Conservation (phyloP, 2,888 invertebrate genomes). For the Hoplodrina blanda region DNA sequence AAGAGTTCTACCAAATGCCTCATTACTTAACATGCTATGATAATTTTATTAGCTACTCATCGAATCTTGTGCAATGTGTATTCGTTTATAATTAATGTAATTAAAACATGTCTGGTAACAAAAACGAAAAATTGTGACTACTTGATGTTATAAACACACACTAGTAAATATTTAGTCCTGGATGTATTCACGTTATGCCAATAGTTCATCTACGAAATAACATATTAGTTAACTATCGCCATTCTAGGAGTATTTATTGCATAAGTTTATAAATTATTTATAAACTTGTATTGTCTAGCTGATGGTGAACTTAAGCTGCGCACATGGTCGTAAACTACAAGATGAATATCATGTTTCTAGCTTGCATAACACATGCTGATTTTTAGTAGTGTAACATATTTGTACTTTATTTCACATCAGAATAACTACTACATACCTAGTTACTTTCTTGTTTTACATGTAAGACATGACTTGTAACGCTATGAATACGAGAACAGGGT, state of each 20-base stretch:
- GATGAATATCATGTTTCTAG: neutral
- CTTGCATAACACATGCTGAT: neutral
- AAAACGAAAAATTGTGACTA: neutral
- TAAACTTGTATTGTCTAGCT: constrained; percentile 39
- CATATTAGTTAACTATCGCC: constrained; percentile 38
- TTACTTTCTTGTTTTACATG: neutral
- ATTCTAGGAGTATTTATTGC: constrained; percentile 47
- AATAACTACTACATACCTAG: neutral
- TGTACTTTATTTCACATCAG: too few species aligned
- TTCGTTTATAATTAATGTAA: neutral
- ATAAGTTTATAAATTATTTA: constrained; percentile 50
- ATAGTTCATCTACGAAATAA: constrained; percentile 42
- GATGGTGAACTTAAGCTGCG: constrained; percentile 18
- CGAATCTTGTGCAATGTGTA: constrained; percentile 1
- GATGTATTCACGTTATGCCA: constrained; percentile 35
- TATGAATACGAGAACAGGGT: neutral
- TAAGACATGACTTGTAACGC: neutral
- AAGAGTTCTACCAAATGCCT: constrained; percentile 33
- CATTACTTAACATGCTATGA: constrained; percentile 47
- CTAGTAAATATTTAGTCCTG: constrained; percentile 5
- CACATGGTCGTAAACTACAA: constrained; percentile 13
- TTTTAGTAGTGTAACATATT: too few species aligned
- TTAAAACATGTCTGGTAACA: neutral
- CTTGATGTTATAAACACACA: neutral
- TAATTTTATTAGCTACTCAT: constrained; percentile 29